Evolutionary conservation across 2,113 vertebrate genomes (phyloP), one percentile per base, ranked within the genome.

Genomic region (Psittacula cyanocephala): DNA sequence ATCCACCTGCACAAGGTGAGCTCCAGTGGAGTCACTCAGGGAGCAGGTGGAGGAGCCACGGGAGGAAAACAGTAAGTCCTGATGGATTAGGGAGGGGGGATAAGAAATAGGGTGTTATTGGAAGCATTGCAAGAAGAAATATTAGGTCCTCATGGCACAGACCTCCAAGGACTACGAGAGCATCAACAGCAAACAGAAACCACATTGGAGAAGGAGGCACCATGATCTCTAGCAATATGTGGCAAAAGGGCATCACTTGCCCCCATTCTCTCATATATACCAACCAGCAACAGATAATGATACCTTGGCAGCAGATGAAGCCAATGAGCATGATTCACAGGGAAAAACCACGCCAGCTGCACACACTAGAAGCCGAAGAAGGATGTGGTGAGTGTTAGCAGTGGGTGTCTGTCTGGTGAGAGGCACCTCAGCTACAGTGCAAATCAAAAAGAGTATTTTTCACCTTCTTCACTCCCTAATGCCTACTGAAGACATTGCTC

Each of bases 191-290:
- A 76, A 14, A n/a, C 31, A 63, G 39, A 12, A 12, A 78, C 25
- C 39, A 16, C 31, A 2, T 0, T 4, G 46, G 20, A 33, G 24
- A 35, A 39, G 27, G 16, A 35, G 49, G 7, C 2, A 2, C 31
- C 7, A 13, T 3, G 8, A 6, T 7, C 37, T 37, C 64, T 47
- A 29, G 3, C 10, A 31, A 2, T 31, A 9, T 10, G 46, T 27
- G 20, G 7, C 60, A 46, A 37, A 33, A 28, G 49, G 28, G 24
- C 43, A 69, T 12, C 23, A 3, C 41, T 33, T 18, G 20, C 18
- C 33, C 18, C 17, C 0, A 0, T 33, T 49, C 15, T 37, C 43
- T 41, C 2, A 0, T 1, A 2, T 2, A 8, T 2, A 37, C 47
- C 4, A 7, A 43, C 23, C 59, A 78, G n/a, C 12, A 70, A 22